Evolutionary conservation across 2,113 vertebrate genomes (phyloP), one percentile per base, ranked within the genome.

Genomic region (Neopipo cinnamomea): DNA sequence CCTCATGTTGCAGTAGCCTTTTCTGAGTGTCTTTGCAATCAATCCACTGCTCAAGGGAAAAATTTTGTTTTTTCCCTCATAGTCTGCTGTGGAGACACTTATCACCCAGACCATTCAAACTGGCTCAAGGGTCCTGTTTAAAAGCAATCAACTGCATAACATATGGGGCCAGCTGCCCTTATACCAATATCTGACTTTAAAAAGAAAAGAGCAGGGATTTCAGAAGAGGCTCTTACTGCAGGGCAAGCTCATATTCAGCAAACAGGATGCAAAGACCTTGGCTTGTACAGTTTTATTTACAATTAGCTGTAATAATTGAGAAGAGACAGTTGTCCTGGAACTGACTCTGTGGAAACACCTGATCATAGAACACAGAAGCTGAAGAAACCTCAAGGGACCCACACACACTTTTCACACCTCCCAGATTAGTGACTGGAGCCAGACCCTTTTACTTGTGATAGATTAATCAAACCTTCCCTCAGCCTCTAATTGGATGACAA

Each of bases 401-500:
- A 65, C 50, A 75, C 63, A 75, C 31, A 89, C 94, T 96, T 97
- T 98, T 97, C 92, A 96, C 95, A 97, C 93, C 71, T 97, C 93
- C 88, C 80, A 56, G 82, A 96, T 97, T 96, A 97, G 95, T 95
- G 96, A 96, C 96, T 97, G 96, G 82, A 96, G 80, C 81, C 91
- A 95, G 92, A 86, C 84, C 95, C 95, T 97, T 97, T 98, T 92
- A 86, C 94, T 97, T 95, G 91, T 94, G 84, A 92, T 88, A 97
- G 97, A 98, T 98, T 98, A 98, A 98, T 98, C 96, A 98, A 97
- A 96, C 92, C 88, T 94, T 79, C 96, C 91, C 94, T 91, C 90
- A 94, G 90, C 56, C 94, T 96, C 96, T 98, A 98, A 98, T 97
- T 98, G 97, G 98, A 96, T 98, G 97, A 97, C 98, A 98, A 97